These are phyloP conservation scores for Limosa lapponica DNA, from an alignment of 2,797 vertebrate species.

Conservation along the genomic window DNA sequence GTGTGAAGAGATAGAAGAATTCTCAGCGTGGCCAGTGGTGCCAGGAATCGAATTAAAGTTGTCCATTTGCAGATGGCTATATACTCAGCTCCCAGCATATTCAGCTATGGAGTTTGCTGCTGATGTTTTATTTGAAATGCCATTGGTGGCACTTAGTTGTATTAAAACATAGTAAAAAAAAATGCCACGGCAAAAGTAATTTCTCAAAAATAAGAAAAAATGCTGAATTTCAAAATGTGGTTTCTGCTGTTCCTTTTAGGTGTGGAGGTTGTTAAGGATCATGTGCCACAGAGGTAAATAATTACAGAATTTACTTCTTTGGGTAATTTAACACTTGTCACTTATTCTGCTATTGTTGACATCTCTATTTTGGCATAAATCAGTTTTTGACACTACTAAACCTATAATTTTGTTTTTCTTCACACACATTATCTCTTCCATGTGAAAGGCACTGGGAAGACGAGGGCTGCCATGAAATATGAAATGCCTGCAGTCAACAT, in stretches of 20 bases:
- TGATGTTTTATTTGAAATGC: constrained; percentile 64
- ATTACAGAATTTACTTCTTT: constrained; percentile 79
- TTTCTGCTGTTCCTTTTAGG: constrained; percentile 60
- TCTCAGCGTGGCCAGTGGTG: constrained; percentile 78
- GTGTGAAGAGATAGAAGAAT: constrained; percentile 82
- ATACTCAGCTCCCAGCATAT: constrained; percentile 62
- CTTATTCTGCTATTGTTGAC: constrained; percentile 77
- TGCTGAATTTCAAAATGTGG: constrained; percentile 44
- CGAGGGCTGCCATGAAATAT: constrained; percentile 70
- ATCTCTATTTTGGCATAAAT: constrained; percentile 81
- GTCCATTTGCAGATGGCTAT: constrained; percentile 81
- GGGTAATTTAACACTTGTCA: constrained; percentile 83
- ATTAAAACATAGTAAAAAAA: not conserved
- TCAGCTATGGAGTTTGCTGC: constrained; percentile 44
- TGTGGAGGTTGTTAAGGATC: constrained; percentile 54
- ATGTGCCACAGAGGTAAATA: constrained; percentile 72
- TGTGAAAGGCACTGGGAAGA: constrained; percentile 68
- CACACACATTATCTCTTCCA: constrained; percentile 72
- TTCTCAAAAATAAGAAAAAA: constrained; percentile 55
- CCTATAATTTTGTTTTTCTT: constrained; percentile 81
- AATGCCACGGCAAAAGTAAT: not conserved
- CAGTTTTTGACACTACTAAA: constrained; percentile 78
- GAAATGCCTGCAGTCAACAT: constrained; percentile 74
- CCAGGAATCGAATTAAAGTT: constrained; percentile 83
- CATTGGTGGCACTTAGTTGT: constrained; percentile 39